A percentile compares a stretch with the other conserved stretches of the same genome.
Conservation (phyloP, 2,888 invertebrate species). For the Oxytorus armatus region DNA sequence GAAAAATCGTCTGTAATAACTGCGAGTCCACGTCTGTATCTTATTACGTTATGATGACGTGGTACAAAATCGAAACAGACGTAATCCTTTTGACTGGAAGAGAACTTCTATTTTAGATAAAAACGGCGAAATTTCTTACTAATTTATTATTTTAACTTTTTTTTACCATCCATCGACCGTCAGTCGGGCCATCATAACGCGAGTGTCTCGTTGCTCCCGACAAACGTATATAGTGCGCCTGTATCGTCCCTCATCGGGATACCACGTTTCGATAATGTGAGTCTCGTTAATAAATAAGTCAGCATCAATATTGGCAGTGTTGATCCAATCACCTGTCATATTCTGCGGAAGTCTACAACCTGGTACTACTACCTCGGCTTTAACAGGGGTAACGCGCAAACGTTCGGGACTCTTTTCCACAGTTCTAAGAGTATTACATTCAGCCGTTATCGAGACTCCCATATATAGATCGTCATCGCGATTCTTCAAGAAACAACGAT, state of each 20-base stretch:
- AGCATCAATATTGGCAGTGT: conserved; percentile 98
- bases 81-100: conserved; percentile 98
- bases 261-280: conserved; percentile 97
- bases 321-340: conserved; percentile 97
- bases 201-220: conserved; percentile 94
- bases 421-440: conserved; percentile 96
- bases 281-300: conserved; percentile 97
- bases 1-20: conserved; percentile 96
- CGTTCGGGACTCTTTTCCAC: conserved; percentile 97
- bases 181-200: conserved; percentile 98
- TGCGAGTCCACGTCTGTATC: conserved; percentile 94
- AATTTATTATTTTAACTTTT: neutral
- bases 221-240: conserved; percentile 97
- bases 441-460: conserved; percentile 96
- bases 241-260: conserved; percentile 95
- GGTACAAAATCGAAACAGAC: conserved; percentile 98
- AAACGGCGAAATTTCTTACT: neutral
- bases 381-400: conserved; percentile 93
- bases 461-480: conserved; percentile 96
- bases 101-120: neutral
- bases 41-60: conserved; percentile 97
- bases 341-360: conserved; percentile 97
- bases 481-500: conserved; percentile 97
- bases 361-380: conserved; percentile 95
- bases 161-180: conserved; percentile 96